phyloP scores from a whole-genome alignment of 1,140 invertebrate species.

The Diorhabda carinulata region DNA sequence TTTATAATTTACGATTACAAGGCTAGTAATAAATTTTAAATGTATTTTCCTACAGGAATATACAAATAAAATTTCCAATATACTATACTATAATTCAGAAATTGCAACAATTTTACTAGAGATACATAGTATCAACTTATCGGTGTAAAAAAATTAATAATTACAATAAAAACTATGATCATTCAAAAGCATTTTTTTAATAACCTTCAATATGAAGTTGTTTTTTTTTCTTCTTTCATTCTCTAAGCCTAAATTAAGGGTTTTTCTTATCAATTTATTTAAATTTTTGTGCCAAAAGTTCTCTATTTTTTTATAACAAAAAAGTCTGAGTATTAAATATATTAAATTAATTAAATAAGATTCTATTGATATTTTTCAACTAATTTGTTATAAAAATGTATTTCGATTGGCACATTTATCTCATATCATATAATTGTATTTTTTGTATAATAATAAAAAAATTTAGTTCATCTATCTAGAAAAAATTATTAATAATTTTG shows the following conservation, averaged over 20 bases:
- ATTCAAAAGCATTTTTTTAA: slow-evolving; percentile 30
- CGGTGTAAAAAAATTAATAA: slow-evolving; percentile 34
- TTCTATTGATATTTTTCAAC: too few relatives aligned
- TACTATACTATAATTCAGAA: slow-evolving; percentile 38
- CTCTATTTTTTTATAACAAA: too few relatives aligned
- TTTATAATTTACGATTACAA: slow-evolving; percentile 23
- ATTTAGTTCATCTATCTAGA: too few relatives aligned
- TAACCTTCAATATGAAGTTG: slow-evolving; percentile 42
- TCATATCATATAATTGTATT: too few relatives aligned
- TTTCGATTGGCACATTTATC: too few relatives aligned
- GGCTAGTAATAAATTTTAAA: slow-evolving; percentile 26
- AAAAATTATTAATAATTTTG: too few relatives aligned
- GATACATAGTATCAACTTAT: slow-evolving; percentile 49
- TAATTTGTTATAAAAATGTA: too few relatives aligned
- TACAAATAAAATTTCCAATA: slow-evolving; percentile 23
- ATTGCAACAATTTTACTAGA: slow-evolving; percentile 50
- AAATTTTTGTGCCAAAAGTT: too few relatives aligned
- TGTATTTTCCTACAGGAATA: slow-evolving; percentile 20
- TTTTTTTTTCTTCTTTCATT: slow-evolving; percentile 6
- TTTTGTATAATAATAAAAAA: too few relatives aligned
- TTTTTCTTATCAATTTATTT: neutral
- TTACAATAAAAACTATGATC: slow-evolving; percentile 34
- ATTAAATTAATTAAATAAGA: too few relatives aligned
- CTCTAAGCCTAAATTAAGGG: slow-evolving; percentile 10
- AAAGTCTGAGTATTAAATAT: too few relatives aligned